Base-by-base conservation (phyloP, 2,888 invertebrate genomes). In the Panzeria rudis region DNA sequence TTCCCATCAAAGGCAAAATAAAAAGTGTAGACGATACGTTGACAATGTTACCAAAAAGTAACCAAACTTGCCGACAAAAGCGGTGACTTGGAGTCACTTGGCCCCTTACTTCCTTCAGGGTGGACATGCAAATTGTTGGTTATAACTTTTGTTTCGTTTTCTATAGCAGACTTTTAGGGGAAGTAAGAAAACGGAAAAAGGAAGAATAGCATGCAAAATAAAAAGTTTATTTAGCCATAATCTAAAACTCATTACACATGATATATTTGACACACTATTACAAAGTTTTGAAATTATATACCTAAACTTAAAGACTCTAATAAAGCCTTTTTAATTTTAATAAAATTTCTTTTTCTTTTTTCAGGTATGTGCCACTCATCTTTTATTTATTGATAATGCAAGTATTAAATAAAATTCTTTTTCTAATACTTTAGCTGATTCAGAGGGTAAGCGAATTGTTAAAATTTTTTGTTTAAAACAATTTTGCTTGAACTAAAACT, bases 401-500 rank as follows among this genome's bases (percentile, higher is more conserved):
- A 50, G 47, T 66, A 80, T 73, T 73, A 80, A 66, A 50, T 75
- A 68, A 13, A 29, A 4, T 25, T 20, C 35, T 56, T 56, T 66
- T 78, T 64, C 56, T 41, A 71, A 64, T 64, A 72, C 82, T 72
- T 72, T 62, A 82, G 82, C 76, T 59, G 64, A 44, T 77, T 15
- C 7, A 29, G 23, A 25, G 56, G 82, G 82, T 83, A 83, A 83
- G 82, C 71, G 47, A 83, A 41, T 75, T 61, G 50, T 68, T 80
- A 47, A 52, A 54, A 35, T 8, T 56, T 44, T 56, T 56, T 17
- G 13, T 41, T 61, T 7, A 20, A 9, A 61, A 52, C 35, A 59
- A 61, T 68, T 59, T 64, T 64, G 64, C 64, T 20, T 77, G 66
- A 41, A 71, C 41, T 29, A 50, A 69, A 61, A 59, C 8, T 9